Evolutionary conservation across 1,140 invertebrate species (phyloP).

Genomic region (Aphidius ervi): DNA sequence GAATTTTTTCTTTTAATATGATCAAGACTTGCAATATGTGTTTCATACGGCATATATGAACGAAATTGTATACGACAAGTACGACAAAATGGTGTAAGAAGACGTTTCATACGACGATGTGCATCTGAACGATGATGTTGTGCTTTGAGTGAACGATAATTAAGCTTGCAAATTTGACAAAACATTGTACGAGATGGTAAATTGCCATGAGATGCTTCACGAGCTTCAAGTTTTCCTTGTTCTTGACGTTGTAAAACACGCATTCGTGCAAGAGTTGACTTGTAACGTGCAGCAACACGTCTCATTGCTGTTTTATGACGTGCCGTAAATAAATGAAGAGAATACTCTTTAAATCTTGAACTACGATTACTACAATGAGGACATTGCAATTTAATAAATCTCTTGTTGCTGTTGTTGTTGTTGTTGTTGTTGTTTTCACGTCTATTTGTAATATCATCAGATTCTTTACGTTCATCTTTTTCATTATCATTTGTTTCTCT

Average conservation of each 20-base stretch:
- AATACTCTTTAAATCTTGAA: conserved; percentile 69
- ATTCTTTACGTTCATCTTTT: conserved; percentile 34
- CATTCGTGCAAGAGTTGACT: conserved; percentile 67
- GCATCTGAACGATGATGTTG: conserved; percentile 71
- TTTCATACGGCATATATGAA: conserved; percentile 76
- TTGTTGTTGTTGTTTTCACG: conserved; percentile 29
- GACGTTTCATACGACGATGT: conserved; percentile 76
- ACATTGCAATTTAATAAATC: conserved; percentile 68
- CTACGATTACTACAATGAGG: conserved; percentile 70
- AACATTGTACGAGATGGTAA: conserved; percentile 63
- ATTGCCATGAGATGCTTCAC: conserved; percentile 63
- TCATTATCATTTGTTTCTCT: conserved; percentile 45
- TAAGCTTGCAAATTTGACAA: conserved; percentile 74
- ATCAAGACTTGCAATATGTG: conserved; percentile 72
- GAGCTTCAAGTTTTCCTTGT: conserved; percentile 65
- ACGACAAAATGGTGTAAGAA: conserved; percentile 74
- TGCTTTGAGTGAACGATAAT: conserved; percentile 71
- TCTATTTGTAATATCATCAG: conserved; percentile 45
- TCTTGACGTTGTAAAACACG: conserved; percentile 68
- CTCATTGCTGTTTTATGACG: conserved; percentile 69
- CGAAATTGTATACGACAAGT: conserved; percentile 69
- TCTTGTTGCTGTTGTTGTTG: conserved; percentile 32
- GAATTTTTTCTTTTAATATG: conserved; percentile 65
- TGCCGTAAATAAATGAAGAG: conserved; percentile 64
- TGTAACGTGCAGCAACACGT: conserved; percentile 65